Evolutionary conservation across 2,797 vertebrate species (phyloP).

Genomic region (Crenuchus spilurus): DNA sequence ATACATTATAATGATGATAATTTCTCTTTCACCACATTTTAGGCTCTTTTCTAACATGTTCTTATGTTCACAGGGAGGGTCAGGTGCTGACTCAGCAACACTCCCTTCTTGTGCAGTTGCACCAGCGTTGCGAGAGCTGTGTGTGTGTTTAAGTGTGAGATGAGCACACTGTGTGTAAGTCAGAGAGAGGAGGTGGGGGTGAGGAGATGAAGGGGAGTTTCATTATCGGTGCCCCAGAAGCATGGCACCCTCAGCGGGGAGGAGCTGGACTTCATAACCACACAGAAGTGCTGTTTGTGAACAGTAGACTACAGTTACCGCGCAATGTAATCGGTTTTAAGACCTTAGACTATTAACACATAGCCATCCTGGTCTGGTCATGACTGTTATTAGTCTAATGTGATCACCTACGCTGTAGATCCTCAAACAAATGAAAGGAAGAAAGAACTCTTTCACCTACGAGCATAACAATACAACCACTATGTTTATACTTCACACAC

Average conservation of each 20-base stretch:
- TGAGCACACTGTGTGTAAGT: slow-evolving; percentile 21
- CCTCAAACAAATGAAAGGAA: no score
- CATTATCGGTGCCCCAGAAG: slow-evolving; percentile 49
- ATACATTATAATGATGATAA: background rate
- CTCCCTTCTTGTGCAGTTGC: slow-evolving; percentile 12
- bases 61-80: background rate
- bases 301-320: no score
- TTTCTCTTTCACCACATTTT: background rate
- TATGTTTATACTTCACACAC: no score
- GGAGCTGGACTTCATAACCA: no score
- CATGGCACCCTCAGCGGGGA: slow-evolving; percentile 21
- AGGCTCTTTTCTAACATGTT: background rate
- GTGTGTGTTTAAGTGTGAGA: slow-evolving; percentile 24
- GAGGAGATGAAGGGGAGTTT: slow-evolving; percentile 26
- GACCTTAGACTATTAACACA: no score
- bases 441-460: no score
- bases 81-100: slow-evolving; percentile 3
- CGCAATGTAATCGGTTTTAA: no score
- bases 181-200: slow-evolving; percentile 5
- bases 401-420: no score
- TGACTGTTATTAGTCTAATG: no score
- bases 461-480: no score
- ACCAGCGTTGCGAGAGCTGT: slow-evolving; percentile 23
- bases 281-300: no score
- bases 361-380: no score